These are phyloP conservation scores for Alectoris magna DNA, from an alignment of 2,797 vertebrate species.

Conservation along the genomic window DNA sequence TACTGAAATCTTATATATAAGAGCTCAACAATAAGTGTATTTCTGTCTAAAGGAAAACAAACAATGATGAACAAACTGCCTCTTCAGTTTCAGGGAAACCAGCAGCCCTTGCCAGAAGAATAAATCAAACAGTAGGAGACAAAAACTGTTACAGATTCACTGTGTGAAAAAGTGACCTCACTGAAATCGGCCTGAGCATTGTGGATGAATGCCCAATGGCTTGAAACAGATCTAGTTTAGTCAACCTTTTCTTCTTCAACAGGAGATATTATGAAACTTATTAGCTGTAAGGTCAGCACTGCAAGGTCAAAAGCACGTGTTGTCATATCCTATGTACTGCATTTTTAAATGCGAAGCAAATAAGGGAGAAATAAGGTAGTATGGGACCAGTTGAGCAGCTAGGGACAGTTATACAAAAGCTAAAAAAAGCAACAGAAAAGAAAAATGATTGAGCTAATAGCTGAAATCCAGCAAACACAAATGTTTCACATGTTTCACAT, in stretches of 20 bases:
- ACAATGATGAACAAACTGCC: not conserved
- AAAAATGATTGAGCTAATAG: not conserved
- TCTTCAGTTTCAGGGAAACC: conserved; percentile 45
- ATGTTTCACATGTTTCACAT: not conserved
- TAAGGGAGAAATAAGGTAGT: not conserved
- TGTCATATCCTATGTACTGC: not conserved
- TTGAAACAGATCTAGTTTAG: conserved; percentile 67
- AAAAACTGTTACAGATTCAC: conserved; percentile 63
- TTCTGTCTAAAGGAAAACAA: not conserved
- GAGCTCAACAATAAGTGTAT: conserved; percentile 13
- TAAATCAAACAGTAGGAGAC: conserved; percentile 74
- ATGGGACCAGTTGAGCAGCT: not conserved
- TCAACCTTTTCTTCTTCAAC: conserved; percentile 56
- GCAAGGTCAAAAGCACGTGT: conserved; percentile 44
- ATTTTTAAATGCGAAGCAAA: conserved; percentile 18
- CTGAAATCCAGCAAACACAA: not conserved
- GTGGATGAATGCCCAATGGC: conserved; percentile 60
- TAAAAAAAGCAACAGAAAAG: not conserved
- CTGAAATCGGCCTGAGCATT: conserved; percentile 63
- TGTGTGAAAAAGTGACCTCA: conserved; percentile 65
- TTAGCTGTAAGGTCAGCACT: conserved; percentile 32
- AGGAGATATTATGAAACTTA: conserved; percentile 57
- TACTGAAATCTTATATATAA: not conserved
- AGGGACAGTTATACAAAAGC: not conserved
- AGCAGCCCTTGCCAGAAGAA: conserved; percentile 58